A percentile compares a stretch with the other conserved stretches of the same genome.
Evolutionary conservation across 2,797 vertebrate species (phyloP).

Genomic region (Halcyon leucocephala): DNA sequence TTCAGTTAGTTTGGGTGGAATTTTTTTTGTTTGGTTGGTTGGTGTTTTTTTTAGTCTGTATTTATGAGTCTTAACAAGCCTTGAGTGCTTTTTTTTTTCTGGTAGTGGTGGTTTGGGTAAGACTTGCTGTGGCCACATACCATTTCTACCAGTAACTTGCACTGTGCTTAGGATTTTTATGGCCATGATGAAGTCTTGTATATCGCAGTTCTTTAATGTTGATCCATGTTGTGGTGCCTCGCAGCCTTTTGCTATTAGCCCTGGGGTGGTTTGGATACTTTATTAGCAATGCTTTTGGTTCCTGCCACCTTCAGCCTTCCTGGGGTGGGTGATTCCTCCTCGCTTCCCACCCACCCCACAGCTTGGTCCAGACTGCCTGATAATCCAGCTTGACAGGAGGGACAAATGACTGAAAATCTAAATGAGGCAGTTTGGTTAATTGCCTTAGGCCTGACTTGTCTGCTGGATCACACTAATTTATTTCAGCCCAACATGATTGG

Average conservation of each 20-base stretch:
- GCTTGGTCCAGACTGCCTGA: background rate
- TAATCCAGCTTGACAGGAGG: background rate
- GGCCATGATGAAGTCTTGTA: background rate
- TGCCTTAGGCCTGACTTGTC: slow-evolving; percentile 1
- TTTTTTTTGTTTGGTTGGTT: background rate
- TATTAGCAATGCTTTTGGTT: background rate
- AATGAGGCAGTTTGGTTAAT: background rate
- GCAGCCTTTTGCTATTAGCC: background rate
- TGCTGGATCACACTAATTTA: background rate
- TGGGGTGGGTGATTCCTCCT: background rate
- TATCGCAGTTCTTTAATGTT: background rate
- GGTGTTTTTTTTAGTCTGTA: background rate
- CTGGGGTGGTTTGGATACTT: background rate
- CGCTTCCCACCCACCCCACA: background rate
- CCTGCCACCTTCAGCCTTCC: background rate
- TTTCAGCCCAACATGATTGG: background rate
- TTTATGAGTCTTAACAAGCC: background rate
- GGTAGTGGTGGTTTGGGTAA: background rate
- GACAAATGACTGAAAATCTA: background rate
- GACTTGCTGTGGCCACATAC: background rate
- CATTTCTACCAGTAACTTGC: background rate
- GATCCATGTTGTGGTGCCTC: background rate
- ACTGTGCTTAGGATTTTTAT: background rate
- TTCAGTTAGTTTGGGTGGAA: slow-evolving; percentile 26
- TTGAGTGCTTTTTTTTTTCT: background rate